Percentiles rank a stretch among this genome's conserved stretches.
These are phyloP conservation scores for Netelia inedita DNA, from an alignment of 2,888 invertebrate genomes.

Conservation along the genomic window DNA sequence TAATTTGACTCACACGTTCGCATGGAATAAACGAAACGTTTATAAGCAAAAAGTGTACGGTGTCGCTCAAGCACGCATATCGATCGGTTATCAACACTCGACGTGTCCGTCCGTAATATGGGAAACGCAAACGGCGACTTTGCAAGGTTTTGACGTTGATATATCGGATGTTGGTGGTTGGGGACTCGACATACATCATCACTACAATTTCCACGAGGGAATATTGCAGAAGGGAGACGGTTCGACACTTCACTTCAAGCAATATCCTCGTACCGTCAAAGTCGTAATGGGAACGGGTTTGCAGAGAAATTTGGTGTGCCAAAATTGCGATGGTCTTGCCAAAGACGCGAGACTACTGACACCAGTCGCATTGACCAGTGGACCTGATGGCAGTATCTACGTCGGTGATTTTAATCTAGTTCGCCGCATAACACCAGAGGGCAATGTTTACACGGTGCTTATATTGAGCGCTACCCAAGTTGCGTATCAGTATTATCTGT, in stretches of 20 bases:
- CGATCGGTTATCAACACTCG: constrained; percentile 97
- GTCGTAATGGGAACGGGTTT: constrained; percentile 97
- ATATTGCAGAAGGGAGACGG: constrained; percentile 99
- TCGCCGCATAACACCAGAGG: constrained; percentile 95
- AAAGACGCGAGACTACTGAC: constrained; percentile 95
- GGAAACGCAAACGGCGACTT: constrained; percentile 97
- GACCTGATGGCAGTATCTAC: constrained; percentile 98
- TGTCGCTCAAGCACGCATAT: constrained; percentile 94
- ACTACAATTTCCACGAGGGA: constrained; percentile 99
- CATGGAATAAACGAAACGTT: constrained; percentile 99
- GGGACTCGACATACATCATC: constrained; percentile 99
- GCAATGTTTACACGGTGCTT: constrained; percentile 95
- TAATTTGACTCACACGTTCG: constrained; percentile 97
- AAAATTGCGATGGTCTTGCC: constrained; percentile 94
- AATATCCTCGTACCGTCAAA: constrained; percentile 95
- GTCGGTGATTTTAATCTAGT: constrained; percentile 99
- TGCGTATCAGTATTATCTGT: constrained; percentile 98
- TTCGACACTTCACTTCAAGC: constrained; percentile 96
- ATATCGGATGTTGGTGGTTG: constrained; percentile 99
- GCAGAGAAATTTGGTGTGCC: constrained; percentile 94
- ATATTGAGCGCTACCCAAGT: constrained; percentile 97
- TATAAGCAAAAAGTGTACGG: constrained; percentile 98
- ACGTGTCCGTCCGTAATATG: constrained; percentile 95
- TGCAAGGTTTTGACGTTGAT: constrained; percentile 98
- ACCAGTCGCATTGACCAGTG: constrained; percentile 97